Conservation (phyloP, 2,113 vertebrate genomes). For the Peromyscus polionotus region DNA sequence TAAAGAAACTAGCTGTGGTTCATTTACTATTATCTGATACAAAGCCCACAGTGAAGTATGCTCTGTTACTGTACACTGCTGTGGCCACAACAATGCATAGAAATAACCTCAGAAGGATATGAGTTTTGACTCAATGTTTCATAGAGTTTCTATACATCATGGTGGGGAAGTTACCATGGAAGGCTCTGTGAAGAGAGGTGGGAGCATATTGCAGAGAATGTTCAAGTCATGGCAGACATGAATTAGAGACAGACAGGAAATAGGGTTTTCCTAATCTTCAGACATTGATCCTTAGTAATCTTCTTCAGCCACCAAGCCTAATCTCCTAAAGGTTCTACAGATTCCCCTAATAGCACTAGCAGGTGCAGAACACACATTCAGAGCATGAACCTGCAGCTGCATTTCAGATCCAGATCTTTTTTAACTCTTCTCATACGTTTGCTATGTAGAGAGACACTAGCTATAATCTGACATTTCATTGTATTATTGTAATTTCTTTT, state of each 20-base stretch:
- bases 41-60: neutral
- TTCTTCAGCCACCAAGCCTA: neutral
- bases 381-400: neutral
- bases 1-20: neutral
- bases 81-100: neutral
- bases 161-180: neutral
- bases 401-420: neutral
- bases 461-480: neutral
- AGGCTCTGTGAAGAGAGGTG: neutral
- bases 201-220: neutral
- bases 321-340: neutral
- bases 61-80: neutral
- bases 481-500: neutral
- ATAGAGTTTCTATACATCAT: neutral
- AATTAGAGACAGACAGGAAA: neutral
- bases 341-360: neutral
- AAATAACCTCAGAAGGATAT: neutral
- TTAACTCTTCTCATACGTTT: neutral
- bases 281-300: neutral
- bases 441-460: neutral
- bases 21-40: neutral
- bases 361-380: neutral
- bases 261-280: fast-evolving
- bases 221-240: neutral
- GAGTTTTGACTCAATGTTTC: neutral